Evolutionary conservation across 2,888 invertebrate species (phyloP).

Genomic region (Clivina fossor): DNA sequence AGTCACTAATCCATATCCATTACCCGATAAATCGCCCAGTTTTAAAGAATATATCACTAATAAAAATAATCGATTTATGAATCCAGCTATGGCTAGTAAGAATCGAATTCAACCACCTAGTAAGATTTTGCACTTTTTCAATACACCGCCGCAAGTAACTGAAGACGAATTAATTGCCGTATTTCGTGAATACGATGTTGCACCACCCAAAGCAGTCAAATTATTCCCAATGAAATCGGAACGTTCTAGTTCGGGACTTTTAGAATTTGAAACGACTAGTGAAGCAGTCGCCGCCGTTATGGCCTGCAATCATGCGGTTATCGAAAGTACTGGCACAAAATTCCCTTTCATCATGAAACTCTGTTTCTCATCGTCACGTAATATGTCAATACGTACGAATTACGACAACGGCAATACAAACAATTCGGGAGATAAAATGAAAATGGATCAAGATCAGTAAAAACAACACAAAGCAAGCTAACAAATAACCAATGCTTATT

Average conservation of each 20-base stretch:
- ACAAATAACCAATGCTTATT: too few relatives aligned
- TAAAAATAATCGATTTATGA: slow-evolving; percentile 96
- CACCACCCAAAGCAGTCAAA: slow-evolving; percentile 82
- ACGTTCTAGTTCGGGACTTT: slow-evolving; percentile 86
- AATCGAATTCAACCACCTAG: slow-evolving; percentile 97
- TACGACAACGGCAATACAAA: slow-evolving; percentile 48
- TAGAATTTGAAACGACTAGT: slow-evolving; percentile 90
- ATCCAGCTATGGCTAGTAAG: slow-evolving; percentile 94
- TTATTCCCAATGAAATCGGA: slow-evolving; percentile 91
- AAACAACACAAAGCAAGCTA: too few relatives aligned
- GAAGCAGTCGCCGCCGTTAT: slow-evolving; percentile 95
- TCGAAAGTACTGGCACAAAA: slow-evolving; percentile 95
- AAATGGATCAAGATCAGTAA: slow-evolving; percentile 43
- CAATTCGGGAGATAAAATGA: slow-evolving; percentile 44
- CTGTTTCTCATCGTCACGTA: slow-evolving; percentile 88
- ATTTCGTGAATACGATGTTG: slow-evolving; percentile 82
- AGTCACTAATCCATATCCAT: slow-evolving; percentile 92
- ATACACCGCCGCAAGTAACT: slow-evolving; percentile 93
- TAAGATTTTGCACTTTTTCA: slow-evolving; percentile 98
- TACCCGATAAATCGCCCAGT: slow-evolving; percentile 94
- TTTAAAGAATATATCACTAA: slow-evolving; percentile 97
- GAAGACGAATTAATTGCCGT: slow-evolving; percentile 90
- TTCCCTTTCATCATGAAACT: slow-evolving; percentile 98
- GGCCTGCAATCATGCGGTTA: slow-evolving; percentile 95
- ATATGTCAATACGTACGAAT: slow-evolving; percentile 56